Base-by-base conservation (phyloP, 2,888 invertebrate genomes). In the Notocelia uddmanniana region DNA sequence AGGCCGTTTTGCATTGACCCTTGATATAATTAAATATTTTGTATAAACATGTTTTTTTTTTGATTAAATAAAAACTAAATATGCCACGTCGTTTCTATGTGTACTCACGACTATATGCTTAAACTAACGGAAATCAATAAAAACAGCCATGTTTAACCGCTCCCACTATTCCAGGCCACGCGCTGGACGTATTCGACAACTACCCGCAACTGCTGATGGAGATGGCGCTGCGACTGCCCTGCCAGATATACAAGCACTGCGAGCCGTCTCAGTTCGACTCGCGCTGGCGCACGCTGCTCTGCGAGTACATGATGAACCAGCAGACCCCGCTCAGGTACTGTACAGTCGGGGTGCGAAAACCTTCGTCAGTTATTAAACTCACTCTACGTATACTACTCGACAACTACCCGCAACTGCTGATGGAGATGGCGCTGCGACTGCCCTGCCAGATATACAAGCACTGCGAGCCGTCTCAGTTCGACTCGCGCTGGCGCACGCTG, bases 141-240 rank as follows among this genome's bases (percentile, higher is more conserved):
- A n/a, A n/a, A n/a, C n/a, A n/a, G n/a, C n/a, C n/a, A n/a, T n/a
- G n/a, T n/a, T n/a, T n/a, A n/a, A n/a, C n/a, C n/a, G n/a, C n/a
- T n/a, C n/a, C n/a, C n/a, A n/a, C n/a, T 48, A 26, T n/a, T 9
- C n/a, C 23, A 94, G 96, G 97, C 66, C 98, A 98, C 87, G 97
- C 97, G 0, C 95, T 96, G 63, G 99, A 99, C 85, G 97, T 99
- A 41, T 98, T 99, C 86, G 97, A 98, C 85, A 97, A 97, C 74
- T 99, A 98, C 88, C 97, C 98, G 11, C 97, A 98, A 76, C 94
- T 99, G n/a, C 93, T 99, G 26, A 98, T 99, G 68, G 99, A 99
- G 94, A 98, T 99, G 95, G 97, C 98, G 0, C 94, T 99, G 11
- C 95, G 99, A 21, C 93, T 99, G 70, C 99, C 99, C 0, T 99